Conservation (phyloP, 2,888 invertebrate species). For the Dioctria rufipes region DNA sequence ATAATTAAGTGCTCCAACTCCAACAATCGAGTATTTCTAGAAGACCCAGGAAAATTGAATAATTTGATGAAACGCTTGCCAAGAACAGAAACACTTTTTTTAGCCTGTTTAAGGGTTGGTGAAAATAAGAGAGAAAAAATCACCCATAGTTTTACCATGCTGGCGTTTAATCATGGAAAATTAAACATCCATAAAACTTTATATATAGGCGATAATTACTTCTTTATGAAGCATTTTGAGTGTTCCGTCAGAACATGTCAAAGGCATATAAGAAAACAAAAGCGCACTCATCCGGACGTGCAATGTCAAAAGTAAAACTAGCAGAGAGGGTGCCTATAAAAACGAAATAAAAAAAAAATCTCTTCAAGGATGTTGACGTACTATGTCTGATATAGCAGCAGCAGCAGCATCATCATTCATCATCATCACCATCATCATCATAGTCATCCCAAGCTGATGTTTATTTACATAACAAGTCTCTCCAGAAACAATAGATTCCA, state of each 20-base stretch:
- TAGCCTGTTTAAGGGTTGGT: not conserved
- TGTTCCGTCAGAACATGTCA: constrained; percentile 1
- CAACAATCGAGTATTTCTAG: not conserved
- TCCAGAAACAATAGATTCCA: not conserved
- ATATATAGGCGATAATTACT: constrained; percentile 7
- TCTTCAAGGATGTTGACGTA: constrained; percentile 3
- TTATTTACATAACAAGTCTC: constrained; percentile 20
- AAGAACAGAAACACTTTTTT: not conserved
- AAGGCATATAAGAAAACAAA: constrained; percentile 13
- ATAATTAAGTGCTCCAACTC: constrained; percentile 23
- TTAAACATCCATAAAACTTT: not conserved
- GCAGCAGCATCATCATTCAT: too few relatives aligned
- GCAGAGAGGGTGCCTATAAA: not conserved
- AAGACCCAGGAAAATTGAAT: too few relatives aligned
- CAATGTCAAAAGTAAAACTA: constrained; percentile 23
- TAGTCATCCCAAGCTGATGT: not conserved
- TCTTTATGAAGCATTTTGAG: constrained; percentile 5
- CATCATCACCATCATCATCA: too few relatives aligned
- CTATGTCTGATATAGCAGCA: not conserved
- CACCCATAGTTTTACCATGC: too few relatives aligned
- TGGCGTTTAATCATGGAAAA: not conserved
- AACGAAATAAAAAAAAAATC: constrained; percentile 25
- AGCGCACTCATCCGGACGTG: constrained; percentile 30
- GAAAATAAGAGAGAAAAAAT: not conserved
- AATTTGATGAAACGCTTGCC: not conserved